phyloP scores from a whole-genome alignment of 2,888 invertebrate species.

The Byasa hedistus region DNA sequence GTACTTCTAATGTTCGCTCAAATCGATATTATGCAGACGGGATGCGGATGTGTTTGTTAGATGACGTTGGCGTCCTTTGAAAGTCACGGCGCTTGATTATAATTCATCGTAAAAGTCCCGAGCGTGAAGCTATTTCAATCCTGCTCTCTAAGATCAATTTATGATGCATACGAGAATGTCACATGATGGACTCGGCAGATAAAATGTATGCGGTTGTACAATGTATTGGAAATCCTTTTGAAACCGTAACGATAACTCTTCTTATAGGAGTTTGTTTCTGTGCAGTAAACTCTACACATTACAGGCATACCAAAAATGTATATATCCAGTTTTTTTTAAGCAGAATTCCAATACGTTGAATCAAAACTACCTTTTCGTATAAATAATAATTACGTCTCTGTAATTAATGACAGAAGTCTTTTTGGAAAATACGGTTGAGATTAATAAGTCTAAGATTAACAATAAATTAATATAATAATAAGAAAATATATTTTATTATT shows the following conservation, averaged over 20 bases:
- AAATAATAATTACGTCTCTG: too few relatives aligned
- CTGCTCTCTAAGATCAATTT: constrained; percentile 27
- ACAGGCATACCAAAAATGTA: too few relatives aligned
- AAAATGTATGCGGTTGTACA: constrained; percentile 4
- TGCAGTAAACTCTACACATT: background rate
- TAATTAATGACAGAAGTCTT: too few relatives aligned
- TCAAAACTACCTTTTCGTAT: too few relatives aligned
- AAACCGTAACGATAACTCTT: too few relatives aligned
- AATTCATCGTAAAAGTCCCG: constrained; percentile 31
- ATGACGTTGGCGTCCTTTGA: constrained; percentile 22
- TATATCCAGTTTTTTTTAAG: too few relatives aligned
- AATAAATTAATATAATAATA: too few relatives aligned
- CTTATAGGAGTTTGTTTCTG: background rate
- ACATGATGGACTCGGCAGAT: constrained; percentile 15
- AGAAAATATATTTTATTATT: too few relatives aligned
- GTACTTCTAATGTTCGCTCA: too few relatives aligned
- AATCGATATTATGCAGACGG: background rate
- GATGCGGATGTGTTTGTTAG: constrained; percentile 4
- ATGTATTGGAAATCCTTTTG: background rate
- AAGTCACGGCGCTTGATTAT: constrained; percentile 26
- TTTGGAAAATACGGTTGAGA: too few relatives aligned
- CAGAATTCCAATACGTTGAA: too few relatives aligned
- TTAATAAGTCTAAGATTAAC: too few relatives aligned
- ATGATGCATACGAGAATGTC: constrained; percentile 25
- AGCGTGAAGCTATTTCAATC: constrained; percentile 33